A percentile compares a stretch with the other conserved stretches of the same genome.
phyloP scores from a whole-genome alignment of 2,113 vertebrate species.

The Junco hyemalis region DNA sequence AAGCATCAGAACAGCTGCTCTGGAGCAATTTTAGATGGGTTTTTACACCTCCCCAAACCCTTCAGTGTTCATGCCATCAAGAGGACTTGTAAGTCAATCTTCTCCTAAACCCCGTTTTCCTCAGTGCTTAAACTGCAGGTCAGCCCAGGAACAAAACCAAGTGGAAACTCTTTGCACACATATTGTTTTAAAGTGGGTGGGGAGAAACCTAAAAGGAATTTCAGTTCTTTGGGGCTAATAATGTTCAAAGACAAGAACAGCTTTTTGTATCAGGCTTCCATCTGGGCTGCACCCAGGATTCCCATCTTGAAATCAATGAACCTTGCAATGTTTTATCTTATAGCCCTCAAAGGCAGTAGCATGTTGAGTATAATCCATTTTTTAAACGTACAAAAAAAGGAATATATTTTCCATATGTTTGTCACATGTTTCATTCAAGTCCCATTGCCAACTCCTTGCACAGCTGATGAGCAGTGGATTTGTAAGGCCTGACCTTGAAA shows the following conservation, averaged over 20 bases:
- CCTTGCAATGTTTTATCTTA: not conserved
- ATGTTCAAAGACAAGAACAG: conserved; percentile 36
- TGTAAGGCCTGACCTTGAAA: not conserved
- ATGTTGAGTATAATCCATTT: not conserved
- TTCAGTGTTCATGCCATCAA: not conserved
- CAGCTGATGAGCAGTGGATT: not conserved
- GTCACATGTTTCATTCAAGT: conserved; percentile 30
- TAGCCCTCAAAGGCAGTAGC: conserved; percentile 46
- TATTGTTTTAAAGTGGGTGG: not conserved
- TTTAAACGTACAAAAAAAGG: conserved; percentile 1
- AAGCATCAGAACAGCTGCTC: not conserved
- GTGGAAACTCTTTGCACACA: not conserved
- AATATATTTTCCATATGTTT: conserved; percentile 49
- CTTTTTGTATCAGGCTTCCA: conserved; percentile 17
- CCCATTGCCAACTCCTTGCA: not conserved
- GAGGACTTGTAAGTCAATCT: not conserved
- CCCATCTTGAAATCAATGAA: conserved; percentile 32
- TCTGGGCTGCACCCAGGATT: conserved; percentile 26
- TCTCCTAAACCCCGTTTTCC: not conserved
- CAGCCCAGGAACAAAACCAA: not conserved
- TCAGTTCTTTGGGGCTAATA: conserved; percentile 13
- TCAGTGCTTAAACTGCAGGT: not conserved
- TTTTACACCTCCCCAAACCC: not conserved
- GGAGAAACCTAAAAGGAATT: conserved; percentile 1
- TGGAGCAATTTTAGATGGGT: not conserved